A percentile compares a stretch with the other conserved stretches of the same genome.
These are phyloP conservation scores for Indicator maculatus DNA, from an alignment of 2,113 vertebrate genomes.

Conservation along the genomic window DNA sequence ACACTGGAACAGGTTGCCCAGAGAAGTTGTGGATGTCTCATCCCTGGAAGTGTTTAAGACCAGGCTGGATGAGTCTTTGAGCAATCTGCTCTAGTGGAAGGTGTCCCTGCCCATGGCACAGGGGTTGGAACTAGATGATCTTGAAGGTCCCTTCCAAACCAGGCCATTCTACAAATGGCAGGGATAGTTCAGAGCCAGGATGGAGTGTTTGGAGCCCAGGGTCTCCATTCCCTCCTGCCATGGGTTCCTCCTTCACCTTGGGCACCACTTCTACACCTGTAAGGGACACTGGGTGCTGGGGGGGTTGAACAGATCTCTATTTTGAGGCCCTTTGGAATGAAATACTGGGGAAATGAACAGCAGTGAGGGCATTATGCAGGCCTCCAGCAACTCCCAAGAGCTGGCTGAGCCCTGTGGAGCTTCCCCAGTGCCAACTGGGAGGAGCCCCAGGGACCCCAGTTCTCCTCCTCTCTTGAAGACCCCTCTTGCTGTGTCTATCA, in stretches of 20 bases:
- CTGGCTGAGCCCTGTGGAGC: background rate
- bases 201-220: fast-evolving
- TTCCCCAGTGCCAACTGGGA: background rate
- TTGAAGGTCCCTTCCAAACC: too few relatives aligned
- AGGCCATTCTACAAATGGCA: too few relatives aligned
- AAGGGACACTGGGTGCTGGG: fast-evolving
- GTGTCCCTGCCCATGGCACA: too few relatives aligned
- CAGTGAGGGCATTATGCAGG: background rate
- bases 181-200: background rate
- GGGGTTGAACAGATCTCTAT: background rate
- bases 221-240: background rate
- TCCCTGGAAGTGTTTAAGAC: too few relatives aligned
- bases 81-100: too few relatives aligned
- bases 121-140: too few relatives aligned
- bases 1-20: too few relatives aligned
- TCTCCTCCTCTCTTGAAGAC: background rate
- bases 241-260: background rate
- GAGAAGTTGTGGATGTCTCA: too few relatives aligned
- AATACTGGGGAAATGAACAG: background rate
- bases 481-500: background rate
- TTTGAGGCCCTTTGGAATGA: background rate
- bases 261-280: background rate
- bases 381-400: background rate
- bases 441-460: fast-evolving
- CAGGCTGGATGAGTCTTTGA: too few relatives aligned